Percentiles rank a stretch among this genome's conserved stretches.
These are phyloP conservation scores for Gymnarchus niloticus DNA, from an alignment of 2,113 vertebrate genomes.

Conservation along the genomic window DNA sequence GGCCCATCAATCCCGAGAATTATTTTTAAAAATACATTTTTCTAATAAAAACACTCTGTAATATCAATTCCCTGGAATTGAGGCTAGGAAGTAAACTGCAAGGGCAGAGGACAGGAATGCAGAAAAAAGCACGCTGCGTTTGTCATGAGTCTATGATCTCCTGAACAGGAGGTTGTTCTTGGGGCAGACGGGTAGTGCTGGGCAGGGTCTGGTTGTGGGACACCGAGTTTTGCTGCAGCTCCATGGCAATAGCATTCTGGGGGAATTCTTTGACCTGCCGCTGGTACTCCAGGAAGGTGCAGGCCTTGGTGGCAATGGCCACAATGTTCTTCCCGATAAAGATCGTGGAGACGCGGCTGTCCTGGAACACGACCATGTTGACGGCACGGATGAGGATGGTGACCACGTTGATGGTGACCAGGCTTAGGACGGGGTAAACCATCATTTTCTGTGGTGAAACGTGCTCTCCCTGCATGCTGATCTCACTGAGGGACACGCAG, in stretches of 20 bases:
- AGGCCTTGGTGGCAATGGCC: constrained; percentile 74
- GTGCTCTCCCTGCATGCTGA: constrained; percentile 86
- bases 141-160: constrained; percentile 75
- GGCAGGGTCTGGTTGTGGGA: constrained; percentile 64
- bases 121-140: neutral
- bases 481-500: constrained; percentile 79
- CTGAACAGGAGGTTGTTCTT: constrained; percentile 65
- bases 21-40: constrained; percentile 33
- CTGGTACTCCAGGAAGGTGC: constrained; percentile 77
- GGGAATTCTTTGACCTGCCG: constrained; percentile 77
- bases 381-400: constrained; percentile 77
- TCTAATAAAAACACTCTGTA: constrained; percentile 16
- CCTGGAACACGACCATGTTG: constrained; percentile 78
- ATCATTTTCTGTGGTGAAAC: constrained; percentile 83
- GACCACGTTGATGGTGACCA: constrained; percentile 78
- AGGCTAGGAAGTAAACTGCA: neutral
- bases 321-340: constrained; percentile 84
- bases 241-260: constrained; percentile 60
- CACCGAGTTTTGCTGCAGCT: constrained; percentile 73
- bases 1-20: constrained; percentile 25
- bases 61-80: neutral
- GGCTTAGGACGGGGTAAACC: constrained; percentile 80
- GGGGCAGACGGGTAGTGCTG: constrained; percentile 56
- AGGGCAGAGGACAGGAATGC: neutral
- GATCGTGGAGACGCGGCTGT: constrained; percentile 80